Percentiles rank a stretch among this genome's conserved stretches.
Evolutionary conservation across 2,113 vertebrate genomes (phyloP).

Genomic region (Labeo catla): DNA sequence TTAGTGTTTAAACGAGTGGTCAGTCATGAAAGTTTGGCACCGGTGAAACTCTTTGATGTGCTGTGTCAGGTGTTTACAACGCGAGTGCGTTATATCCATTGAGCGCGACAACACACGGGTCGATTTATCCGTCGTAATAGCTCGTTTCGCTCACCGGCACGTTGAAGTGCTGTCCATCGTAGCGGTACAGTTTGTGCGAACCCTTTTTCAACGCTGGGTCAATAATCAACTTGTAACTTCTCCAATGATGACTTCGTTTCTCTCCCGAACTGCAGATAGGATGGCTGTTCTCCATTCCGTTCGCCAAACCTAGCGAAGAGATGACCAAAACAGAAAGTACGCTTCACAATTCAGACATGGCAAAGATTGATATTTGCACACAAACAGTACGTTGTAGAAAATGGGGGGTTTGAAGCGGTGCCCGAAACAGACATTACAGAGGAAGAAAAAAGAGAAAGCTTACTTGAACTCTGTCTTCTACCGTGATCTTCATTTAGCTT

Average conservation of each 20-base stretch:
- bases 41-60: constrained; percentile 66
- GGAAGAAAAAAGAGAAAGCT: constrained; percentile 74
- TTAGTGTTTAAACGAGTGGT: background rate
- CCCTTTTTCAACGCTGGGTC: constrained; percentile 98
- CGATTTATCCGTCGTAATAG: constrained; percentile 20
- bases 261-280: constrained; percentile 91
- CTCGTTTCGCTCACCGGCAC: constrained; percentile 84
- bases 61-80: constrained; percentile 65
- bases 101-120: constrained; percentile 64
- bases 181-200: constrained; percentile 95
- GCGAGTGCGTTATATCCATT: constrained; percentile 60
- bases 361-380: constrained; percentile 21
- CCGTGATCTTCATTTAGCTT: constrained; percentile 89
- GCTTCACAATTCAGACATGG: constrained; percentile 43
- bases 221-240: constrained; percentile 99
- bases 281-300: constrained; percentile 94
- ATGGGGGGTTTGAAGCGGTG: constrained; percentile 63
- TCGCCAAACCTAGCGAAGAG: constrained; percentile 86
- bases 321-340: constrained; percentile 45
- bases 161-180: constrained; percentile 95
- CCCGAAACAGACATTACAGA: constrained; percentile 74
- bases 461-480: constrained; percentile 92
- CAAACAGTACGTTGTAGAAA: constrained; percentile 45
- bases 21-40: background rate
- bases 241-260: constrained; percentile 97